phyloP scores from a whole-genome alignment of 2,888 invertebrate species.

The Ptychoptera contaminata region DNA sequence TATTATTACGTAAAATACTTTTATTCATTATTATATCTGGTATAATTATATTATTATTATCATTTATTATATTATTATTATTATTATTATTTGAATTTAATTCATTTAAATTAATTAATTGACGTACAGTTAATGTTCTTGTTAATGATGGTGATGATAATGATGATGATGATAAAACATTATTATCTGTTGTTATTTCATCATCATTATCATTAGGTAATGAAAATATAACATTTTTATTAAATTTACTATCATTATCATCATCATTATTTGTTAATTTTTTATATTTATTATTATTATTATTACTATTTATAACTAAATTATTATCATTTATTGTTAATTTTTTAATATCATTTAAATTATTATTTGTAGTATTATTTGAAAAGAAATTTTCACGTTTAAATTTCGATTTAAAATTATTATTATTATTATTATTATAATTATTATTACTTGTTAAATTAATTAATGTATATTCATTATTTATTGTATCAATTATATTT shows the following conservation, averaged over 20 bases:
- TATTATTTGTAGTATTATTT: conserved; percentile 17
- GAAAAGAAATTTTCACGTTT: conserved; percentile 27
- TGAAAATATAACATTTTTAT: conserved; percentile 1
- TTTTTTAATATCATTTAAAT: not conserved
- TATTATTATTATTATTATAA: not conserved
- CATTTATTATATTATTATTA: no score
- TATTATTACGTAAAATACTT: no score
- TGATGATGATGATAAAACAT: no score
- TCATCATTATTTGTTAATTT: conserved; percentile 1
- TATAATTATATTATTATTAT: no score
- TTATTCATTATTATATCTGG: no score
- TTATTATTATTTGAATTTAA: no score
- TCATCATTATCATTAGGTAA: conserved; percentile 6
- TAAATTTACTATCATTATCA: not conserved
- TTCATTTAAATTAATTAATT: no score
- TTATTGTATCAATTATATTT: no score
- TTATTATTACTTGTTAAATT: not conserved
- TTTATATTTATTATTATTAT: not conserved
- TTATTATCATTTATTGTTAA: not conserved
- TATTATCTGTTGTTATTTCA: no score
- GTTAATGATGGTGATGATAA: no score
- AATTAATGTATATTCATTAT: not conserved
- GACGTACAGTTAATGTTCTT: no score
- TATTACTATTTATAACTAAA: not conserved
- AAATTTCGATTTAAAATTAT: conserved; percentile 26